A percentile compares a stretch with the other conserved stretches of the same genome.
Conservation (phyloP, 1,140 invertebrate genomes). For the Tachypleus tridentatus region DNA sequence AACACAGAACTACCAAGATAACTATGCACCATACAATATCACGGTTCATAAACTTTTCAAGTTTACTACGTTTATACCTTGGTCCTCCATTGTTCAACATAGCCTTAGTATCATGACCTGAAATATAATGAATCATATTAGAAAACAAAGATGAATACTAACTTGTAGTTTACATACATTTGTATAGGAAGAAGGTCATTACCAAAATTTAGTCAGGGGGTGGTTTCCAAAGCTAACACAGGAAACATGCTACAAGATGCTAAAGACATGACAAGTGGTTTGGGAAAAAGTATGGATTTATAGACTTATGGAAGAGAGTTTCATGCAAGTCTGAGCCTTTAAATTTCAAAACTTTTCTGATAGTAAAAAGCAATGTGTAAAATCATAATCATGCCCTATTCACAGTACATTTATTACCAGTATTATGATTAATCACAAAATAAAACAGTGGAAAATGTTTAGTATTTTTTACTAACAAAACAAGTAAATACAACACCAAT, state of each 20-base stretch:
- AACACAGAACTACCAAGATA: conserved; percentile 77
- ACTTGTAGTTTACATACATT: neutral
- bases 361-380: no score
- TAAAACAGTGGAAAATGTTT: no score
- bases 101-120: conserved; percentile 92
- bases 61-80: conserved; percentile 80
- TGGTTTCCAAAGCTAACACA: neutral
- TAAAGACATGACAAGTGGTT: no score
- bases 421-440: no score
- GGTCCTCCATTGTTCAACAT: conserved; percentile 96
- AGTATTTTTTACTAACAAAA: no score
- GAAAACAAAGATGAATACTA: neutral
- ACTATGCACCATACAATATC: conserved; percentile 95
- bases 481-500: no score
- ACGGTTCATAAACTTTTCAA: conserved; percentile 87
- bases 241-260: conserved; percentile 9
- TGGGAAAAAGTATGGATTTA: no score
- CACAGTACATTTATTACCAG: no score
- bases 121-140: conserved; percentile 18
- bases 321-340: no score
- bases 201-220: neutral
- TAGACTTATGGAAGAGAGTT: no score
- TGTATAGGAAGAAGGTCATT: neutral
- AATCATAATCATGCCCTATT: no score
- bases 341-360: no score